phyloP scores from a whole-genome alignment of 2,113 vertebrate species.

The Nothocercus julius region DNA sequence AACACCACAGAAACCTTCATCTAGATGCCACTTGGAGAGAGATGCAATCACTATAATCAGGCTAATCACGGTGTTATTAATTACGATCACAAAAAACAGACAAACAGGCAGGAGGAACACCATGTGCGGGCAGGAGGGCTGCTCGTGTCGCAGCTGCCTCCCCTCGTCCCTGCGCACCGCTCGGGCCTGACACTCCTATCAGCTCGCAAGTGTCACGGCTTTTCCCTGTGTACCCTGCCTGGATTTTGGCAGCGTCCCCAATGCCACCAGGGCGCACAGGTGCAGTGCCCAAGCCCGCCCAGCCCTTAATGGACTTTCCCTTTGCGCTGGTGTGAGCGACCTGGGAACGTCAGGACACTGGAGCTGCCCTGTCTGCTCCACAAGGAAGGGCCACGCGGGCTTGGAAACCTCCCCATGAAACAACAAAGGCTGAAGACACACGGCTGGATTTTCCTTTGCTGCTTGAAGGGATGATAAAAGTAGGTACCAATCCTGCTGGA shows the following conservation, averaged over 20 bases:
- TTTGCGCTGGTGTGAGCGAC: neutral
- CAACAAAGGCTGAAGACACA: neutral
- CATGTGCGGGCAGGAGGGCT: neutral
- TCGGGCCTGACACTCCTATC: fast-evolving
- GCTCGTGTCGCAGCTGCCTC: neutral
- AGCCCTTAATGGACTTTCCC: fast-evolving
- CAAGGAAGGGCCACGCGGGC: neutral
- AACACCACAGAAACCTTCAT: neutral
- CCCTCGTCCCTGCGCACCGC: fast-evolving
- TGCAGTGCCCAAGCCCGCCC: neutral
- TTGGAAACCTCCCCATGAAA: neutral
- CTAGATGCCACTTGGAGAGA: constrained; percentile 19
- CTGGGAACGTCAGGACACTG: neutral
- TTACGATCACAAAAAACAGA: neutral
- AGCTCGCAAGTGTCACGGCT: neutral
- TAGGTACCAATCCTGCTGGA: neutral
- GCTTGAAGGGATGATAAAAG: neutral
- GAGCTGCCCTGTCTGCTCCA: neutral
- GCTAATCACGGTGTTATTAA: neutral
- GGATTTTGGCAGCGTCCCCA: neutral
- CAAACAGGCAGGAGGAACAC: neutral
- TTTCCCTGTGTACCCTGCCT: neutral
- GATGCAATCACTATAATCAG: constrained; percentile 26
- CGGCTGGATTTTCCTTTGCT: neutral
- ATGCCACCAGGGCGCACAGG: neutral